These are phyloP conservation scores for Oreochromis mossambicus DNA, from an alignment of 2,797 vertebrate species.

Conservation along the genomic window DNA sequence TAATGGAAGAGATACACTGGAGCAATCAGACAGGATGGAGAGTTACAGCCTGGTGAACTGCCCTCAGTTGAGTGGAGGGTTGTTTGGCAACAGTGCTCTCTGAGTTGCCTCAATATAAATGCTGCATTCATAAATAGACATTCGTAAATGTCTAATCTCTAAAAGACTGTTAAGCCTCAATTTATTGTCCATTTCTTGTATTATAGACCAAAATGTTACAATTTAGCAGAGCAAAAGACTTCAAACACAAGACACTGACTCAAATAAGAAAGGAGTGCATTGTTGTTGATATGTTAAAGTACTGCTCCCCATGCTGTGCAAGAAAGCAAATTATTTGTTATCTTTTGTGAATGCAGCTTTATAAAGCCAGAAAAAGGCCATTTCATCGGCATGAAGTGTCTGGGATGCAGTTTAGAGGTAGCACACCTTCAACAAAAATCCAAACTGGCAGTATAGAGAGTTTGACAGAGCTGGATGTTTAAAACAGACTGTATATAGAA, in stretches of 20 bases:
- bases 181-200: background rate
- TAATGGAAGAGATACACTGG: slow-evolving; percentile 30
- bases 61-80: background rate
- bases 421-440: background rate
- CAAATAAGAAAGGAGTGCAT: background rate
- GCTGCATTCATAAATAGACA: background rate
- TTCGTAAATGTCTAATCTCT: background rate
- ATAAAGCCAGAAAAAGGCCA: background rate
- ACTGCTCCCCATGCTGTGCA: background rate
- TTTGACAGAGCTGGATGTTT: background rate
- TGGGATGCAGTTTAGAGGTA: background rate
- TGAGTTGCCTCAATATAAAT: slow-evolving; percentile 4
- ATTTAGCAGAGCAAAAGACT: background rate
- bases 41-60: background rate
- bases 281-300: background rate
- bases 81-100: background rate
- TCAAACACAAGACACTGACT: background rate
- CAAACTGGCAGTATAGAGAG: background rate
- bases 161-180: background rate
- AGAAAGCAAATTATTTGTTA: background rate
- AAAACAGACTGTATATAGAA: background rate
- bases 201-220: background rate
- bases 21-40: slow-evolving; percentile 8
- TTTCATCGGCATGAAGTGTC: background rate
- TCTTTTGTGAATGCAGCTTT: background rate